Base-by-base conservation (phyloP, 2,888 invertebrate species). In the Sympetrum striolatum region DNA sequence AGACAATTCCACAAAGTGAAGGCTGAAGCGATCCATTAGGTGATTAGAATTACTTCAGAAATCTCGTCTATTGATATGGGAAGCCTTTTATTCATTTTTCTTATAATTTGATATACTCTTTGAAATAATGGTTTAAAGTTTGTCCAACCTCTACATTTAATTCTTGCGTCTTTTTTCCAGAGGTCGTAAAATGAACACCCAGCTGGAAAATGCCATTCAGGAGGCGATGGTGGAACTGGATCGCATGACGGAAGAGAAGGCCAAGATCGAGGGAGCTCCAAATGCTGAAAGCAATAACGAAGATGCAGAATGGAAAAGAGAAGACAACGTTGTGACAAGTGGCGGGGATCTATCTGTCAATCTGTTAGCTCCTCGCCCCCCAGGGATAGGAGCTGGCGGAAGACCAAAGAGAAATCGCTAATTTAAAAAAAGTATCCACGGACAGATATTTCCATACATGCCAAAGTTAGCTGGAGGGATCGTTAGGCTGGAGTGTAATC, bases 151-250 rank as follows among this genome's bases (percentile, higher is more conserved):
- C n/a, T 25, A 31, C 53, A 37, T 31, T 22, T 31, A 6, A 48
- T 18, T n/a, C 6, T 25, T 0, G 12, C 44, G n/a, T 79, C 60
- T 73, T 90, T 37, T 31, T 12, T 15, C 18, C 95, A 98, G 98
- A 96, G 98, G 98, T 95, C 96, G 98, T 96, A 98, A 98, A 97
- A 95, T 98, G 95, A 98, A 98, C 94, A 96, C 96, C 92, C 97
- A 97, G 94, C 95, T 98, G 93, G 98, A 98, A 94, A 97, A 97
- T 93, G 98, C 98, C 91, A 98, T 98, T 93, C 98, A 98, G 95
- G 98, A 98, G 94, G 98, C 98, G 91, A 98, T 98, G 98, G 95
- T 96, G 92, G 98, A 98, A 94, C 94, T 98, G 93, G 98, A 98
- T 94, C 96, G 96, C 93, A 95, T 95, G 93, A 95, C 95, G 58